Base-by-base conservation (phyloP, 2,113 vertebrate genomes). In the Miniopterus natalensis region DNA sequence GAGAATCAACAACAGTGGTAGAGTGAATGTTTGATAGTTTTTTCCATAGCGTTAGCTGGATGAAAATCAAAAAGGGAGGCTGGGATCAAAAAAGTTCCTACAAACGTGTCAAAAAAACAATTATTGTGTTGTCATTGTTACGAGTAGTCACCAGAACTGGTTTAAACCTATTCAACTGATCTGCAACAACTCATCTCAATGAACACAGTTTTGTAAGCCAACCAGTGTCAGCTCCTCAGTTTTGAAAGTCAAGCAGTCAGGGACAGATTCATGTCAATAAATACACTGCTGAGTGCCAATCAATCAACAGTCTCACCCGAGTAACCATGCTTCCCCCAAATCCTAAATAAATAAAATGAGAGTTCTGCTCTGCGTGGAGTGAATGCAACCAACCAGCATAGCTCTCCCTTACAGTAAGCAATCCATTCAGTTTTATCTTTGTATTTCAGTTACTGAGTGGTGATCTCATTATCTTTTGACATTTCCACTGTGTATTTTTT, bases 171-270 rank as follows among this genome's bases (percentile, higher is more conserved):
- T 77, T 88, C 36, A 84, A 84, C 0, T 63, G 51, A 81, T 81
- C 49, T 68, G 21, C 74, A 79, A 88, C 45, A 92, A 14, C 20
- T 36, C 8, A 79, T 4, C 3, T 78, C 79, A 90, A 53, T 84
- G 29, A 92, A 79, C 63, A 92, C 27, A 74, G 27, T 84, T 91
- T 55, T 53, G 40, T 27, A 53, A 86, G 42, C n/a, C 55, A 73
- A 57, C 40, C 29, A 93, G 49, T 59, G 12, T 55, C 40, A 55
- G 40, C 4, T 31, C 65, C 49, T 88, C 49, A 75, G 18, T 83
- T 93, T 73, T 74, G 36, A 79, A 95, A 91, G 55, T 88, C 27
- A 95, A 61, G 51, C 31, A 84, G 42, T 73, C 55, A 84, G 20
- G 40, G 36, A 59, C 29, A 71, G 45, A 85, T 31, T 85, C 51